Percentiles rank a stretch among this genome's conserved stretches.
Conservation (phyloP, 2,888 invertebrate species). For the Julus scanicus region DNA sequence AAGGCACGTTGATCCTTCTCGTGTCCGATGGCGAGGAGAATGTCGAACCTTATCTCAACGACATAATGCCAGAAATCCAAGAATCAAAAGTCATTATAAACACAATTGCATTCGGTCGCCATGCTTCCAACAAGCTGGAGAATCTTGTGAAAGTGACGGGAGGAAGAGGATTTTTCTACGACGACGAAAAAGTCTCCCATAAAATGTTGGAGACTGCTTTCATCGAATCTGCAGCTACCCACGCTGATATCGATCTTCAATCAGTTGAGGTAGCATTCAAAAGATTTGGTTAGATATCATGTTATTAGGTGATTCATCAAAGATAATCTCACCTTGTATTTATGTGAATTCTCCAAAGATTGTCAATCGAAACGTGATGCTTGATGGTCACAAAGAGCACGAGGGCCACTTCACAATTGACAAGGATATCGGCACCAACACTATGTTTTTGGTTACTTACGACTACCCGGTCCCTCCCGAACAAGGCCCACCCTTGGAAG, state of each 20-base stretch:
- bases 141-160: conserved; percentile 57
- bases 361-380: conserved; percentile 52
- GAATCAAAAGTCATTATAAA: conserved; percentile 56
- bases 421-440: conserved; percentile 59
- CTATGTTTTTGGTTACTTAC: conserved; percentile 58
- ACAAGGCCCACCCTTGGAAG: conserved; percentile 34
- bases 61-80: conserved; percentile 54
- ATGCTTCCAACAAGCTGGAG: conserved; percentile 57
- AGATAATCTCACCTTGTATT: too few relatives aligned
- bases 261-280: conserved; percentile 56
- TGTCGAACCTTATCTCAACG: conserved; percentile 55
- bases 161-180: conserved; percentile 58
- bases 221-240: conserved; percentile 57
- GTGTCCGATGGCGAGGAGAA: conserved; percentile 59
- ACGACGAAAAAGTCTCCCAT: conserved; percentile 57
- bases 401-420: conserved; percentile 58
- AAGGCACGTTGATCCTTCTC: conserved; percentile 57
- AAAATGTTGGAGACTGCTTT: conserved; percentile 57
- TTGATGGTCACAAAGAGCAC: conserved; percentile 48
- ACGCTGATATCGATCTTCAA: conserved; percentile 58
- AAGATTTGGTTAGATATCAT: background rate
- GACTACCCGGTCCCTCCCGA: conserved; percentile 53
- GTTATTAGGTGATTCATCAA: background rate
- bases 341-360: conserved; percentile 49
- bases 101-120: conserved; percentile 57